phyloP scores from a whole-genome alignment of 1,140 invertebrate genomes.

The Paralvinella palmiformis region DNA sequence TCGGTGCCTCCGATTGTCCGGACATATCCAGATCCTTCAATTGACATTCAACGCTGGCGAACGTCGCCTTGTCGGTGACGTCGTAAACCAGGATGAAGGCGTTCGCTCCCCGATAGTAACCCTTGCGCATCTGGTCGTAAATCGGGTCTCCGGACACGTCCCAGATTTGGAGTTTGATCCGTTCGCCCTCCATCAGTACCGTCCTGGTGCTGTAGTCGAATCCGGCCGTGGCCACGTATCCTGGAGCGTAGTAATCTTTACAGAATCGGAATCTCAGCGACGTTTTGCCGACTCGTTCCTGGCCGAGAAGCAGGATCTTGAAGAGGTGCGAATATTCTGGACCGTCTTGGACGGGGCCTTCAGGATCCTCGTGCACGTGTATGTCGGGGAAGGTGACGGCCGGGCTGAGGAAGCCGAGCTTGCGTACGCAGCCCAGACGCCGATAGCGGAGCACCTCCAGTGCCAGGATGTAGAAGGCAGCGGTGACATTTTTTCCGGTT shows the following conservation, averaged over 20 bases:
- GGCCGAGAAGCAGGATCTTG: constrained; percentile 10
- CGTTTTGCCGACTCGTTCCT: neutral
- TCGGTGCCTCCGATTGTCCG: constrained; percentile 11
- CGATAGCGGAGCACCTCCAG: constrained; percentile 1
- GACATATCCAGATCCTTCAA: constrained; percentile 10
- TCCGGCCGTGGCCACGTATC: constrained; percentile 2
- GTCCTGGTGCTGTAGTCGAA: constrained; percentile 4
- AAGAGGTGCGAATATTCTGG: constrained; percentile 8
- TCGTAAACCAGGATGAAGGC: constrained; percentile 10
- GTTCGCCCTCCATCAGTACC: constrained; percentile 6
- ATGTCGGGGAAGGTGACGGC: neutral
- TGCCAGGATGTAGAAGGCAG: constrained; percentile 7
- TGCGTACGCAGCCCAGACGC: neutral
- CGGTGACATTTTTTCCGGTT: constrained; percentile 3
- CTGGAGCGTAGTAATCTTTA: neutral
- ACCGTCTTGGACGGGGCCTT: neutral
- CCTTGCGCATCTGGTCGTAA: constrained; percentile 3
- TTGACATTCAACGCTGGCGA: constrained; percentile 1
- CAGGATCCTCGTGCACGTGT: neutral
- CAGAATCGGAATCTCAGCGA: constrained; percentile 9
- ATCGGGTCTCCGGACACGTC: constrained; percentile 7
- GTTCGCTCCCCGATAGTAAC: constrained; percentile 12
- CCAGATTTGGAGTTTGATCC: constrained; percentile 10
- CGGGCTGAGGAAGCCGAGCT: neutral
- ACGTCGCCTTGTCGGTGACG: neutral